Conservation (phyloP, 2,113 vertebrate species). For the Chrysemys picta region DNA sequence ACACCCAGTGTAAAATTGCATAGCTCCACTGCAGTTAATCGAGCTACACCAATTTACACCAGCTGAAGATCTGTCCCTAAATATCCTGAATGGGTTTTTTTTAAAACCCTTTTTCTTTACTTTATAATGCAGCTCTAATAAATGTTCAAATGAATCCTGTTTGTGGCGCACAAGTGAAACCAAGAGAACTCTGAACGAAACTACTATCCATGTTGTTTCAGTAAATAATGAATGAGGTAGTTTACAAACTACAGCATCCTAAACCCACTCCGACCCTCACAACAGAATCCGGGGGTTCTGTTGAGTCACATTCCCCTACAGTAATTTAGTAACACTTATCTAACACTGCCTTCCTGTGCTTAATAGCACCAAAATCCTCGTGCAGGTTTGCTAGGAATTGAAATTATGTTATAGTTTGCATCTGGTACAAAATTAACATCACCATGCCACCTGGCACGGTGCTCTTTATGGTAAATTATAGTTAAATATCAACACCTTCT, state of each 20-base stretch:
- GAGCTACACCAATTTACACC: not conserved
- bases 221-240: not conserved
- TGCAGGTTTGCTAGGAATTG: not conserved
- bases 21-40: not conserved
- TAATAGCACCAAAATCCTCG: not conserved
- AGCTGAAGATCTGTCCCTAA: not conserved
- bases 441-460: not conserved
- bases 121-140: not conserved
- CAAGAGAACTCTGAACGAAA: not conserved
- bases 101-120: not conserved
- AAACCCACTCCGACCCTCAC: fast-evolving
- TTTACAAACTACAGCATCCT: fast-evolving
- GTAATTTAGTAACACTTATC: not conserved
- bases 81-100: not conserved
- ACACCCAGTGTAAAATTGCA: fast-evolving
- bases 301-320: not conserved
- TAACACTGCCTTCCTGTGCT: fast-evolving
- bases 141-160: not conserved
- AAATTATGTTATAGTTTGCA: not conserved
- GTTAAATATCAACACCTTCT: not conserved
- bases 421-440: not conserved
- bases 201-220: not conserved
- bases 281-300: fast-evolving
- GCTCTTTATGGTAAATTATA: not conserved
- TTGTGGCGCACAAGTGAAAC: not conserved